Evolutionary conservation across 2,797 vertebrate species (phyloP).

Genomic region (Holocentrus rufus): DNA sequence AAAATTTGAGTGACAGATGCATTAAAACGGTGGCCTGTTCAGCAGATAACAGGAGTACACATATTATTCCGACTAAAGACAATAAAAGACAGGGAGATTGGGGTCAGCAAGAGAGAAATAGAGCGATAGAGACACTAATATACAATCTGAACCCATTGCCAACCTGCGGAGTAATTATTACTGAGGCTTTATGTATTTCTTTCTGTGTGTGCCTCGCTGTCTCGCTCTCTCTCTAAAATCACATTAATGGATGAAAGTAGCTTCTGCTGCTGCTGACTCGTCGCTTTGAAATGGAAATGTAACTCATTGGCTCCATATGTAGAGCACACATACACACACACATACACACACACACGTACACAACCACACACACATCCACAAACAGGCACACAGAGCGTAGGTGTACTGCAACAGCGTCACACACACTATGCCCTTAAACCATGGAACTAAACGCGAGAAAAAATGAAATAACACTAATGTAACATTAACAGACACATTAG

Average conservation of each 20-base stretch:
- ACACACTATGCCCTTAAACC: constrained; percentile 74
- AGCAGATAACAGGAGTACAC: constrained; percentile 40
- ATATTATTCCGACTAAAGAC: constrained; percentile 38
- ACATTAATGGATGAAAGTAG: constrained; percentile 82
- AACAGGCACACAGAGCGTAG: constrained; percentile 43
- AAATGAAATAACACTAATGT: constrained; percentile 78
- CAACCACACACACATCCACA: constrained; percentile 10
- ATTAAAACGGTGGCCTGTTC: constrained; percentile 47
- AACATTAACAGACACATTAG: constrained; percentile 80
- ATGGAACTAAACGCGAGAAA: constrained; percentile 71
- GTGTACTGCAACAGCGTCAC: constrained; percentile 52
- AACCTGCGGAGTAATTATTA: constrained; percentile 71
- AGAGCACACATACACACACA: constrained; percentile 48
- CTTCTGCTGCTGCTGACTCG: constrained; percentile 79
- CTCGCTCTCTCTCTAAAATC: constrained; percentile 75
- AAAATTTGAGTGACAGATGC: constrained; percentile 57
- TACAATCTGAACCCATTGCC: constrained; percentile 62
- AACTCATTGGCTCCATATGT: constrained; percentile 79
- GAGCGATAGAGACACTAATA: constrained; percentile 45
- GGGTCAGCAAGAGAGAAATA: constrained; percentile 40
- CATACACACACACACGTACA: constrained; percentile 26
- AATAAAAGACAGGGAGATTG: constrained; percentile 25
- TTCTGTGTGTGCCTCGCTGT: constrained; percentile 58
- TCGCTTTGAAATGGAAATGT: constrained; percentile 82
- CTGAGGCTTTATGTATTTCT: constrained; percentile 59